phyloP scores from a whole-genome alignment of 1,140 invertebrate genomes.

The Geopemphigus sp. region DNA sequence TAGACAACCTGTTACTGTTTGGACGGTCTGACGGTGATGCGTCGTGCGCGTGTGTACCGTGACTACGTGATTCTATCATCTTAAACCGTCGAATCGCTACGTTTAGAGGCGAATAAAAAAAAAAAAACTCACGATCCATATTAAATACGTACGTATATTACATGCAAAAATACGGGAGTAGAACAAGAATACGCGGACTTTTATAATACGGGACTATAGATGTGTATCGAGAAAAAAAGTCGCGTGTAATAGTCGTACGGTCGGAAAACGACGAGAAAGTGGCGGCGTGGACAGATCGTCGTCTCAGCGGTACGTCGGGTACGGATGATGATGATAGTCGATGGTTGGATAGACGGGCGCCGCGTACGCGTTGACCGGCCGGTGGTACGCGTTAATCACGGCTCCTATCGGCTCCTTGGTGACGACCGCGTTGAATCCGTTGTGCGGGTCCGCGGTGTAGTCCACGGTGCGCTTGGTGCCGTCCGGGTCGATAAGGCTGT shows the following conservation, averaged over 20 bases:
- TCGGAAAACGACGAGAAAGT: background rate
- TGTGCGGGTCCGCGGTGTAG: slow-evolving; percentile 53
- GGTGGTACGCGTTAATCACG: slow-evolving; percentile 62
- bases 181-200: too few species aligned
- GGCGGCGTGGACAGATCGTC: background rate
- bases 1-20: too few species aligned
- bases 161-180: too few species aligned
- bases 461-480: slow-evolving; percentile 54
- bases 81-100: too few species aligned
- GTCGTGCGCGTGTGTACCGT: too few species aligned
- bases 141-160: too few species aligned
- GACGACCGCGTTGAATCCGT: slow-evolving; percentile 52
- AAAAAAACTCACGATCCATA: too few species aligned
- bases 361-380: slow-evolving; percentile 55
- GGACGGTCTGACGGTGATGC: too few species aligned
- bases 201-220: too few species aligned
- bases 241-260: background rate
- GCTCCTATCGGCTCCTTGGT: slow-evolving; percentile 54
- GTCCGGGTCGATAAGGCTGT: slow-evolving; percentile 59
- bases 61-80: too few species aligned
- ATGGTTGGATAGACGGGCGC: slow-evolving; percentile 3
- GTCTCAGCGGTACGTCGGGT: slow-evolving; percentile 26
- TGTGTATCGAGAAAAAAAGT: too few species aligned
- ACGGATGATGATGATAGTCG: slow-evolving; percentile 14
- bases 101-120: too few species aligned